Evolutionary conservation across 1,140 invertebrate species (phyloP), one percentile per base, ranked within the genome.

Genomic region (Diorhabda sublineata): DNA sequence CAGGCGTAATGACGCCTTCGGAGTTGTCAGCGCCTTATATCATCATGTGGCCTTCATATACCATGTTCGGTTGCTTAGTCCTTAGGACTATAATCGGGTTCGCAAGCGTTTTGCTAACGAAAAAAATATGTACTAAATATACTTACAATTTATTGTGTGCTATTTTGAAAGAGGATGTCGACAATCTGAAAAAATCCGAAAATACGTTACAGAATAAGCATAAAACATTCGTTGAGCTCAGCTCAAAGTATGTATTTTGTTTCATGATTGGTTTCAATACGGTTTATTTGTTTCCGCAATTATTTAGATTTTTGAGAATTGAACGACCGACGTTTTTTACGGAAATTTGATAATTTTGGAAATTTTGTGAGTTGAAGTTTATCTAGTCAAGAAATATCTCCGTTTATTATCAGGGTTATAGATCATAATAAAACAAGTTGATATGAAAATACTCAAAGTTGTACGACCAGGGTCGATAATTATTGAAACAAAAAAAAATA

Each of bases 301-400:
- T 93, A 4, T 96, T 96, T 81, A 83, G 87, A 58, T 81, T 89
- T 63, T 80, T 95, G 43, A 85, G 85, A 61, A 92, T 96, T 69
- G 91, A 92, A 79, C 80, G 93, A 75, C 88, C 89, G 0, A 91
- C 91, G 3, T 94, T 93, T 83, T 94, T 92, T 76, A 93, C 91
- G 3, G 93, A 95, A 85, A 87, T 95, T 70, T 94, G 84, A 84
- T 76, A 70, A 68, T 41, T 61, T 62, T 11, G 61, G 7, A 45
- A 62, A 47, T 26, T 26, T 26, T 26, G 47, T 52, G n/a, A 52
- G 2, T 52, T 58, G 44, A 58, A 5, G 42, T 45, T 9, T 43
- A 45, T 58, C 9, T 42, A 52, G 47, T 52, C 47, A 52, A 52
- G n/a, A 3, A 8, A 52, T n/a, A 52, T 52, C 47, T 52, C 47